Percentiles rank a stretch among this genome's conserved stretches.
Conservation (phyloP, 2,113 vertebrate species). For the Carettochelys insculpta region DNA sequence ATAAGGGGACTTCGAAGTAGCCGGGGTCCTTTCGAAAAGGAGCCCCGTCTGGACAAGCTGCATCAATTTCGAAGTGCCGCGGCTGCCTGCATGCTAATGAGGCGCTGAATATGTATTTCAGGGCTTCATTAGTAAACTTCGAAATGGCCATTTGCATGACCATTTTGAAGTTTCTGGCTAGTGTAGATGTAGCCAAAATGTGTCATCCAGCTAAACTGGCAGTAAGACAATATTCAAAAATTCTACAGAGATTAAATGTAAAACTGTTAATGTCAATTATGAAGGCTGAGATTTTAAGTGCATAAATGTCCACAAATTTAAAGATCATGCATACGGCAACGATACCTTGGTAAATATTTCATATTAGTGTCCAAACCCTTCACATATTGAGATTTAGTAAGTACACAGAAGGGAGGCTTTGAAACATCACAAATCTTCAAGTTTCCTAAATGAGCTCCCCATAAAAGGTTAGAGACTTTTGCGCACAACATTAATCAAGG, state of each 20-base stretch:
- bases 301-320: not conserved
- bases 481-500: not conserved
- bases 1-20: too few relatives aligned
- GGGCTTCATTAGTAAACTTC: too few relatives aligned
- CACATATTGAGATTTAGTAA: not conserved
- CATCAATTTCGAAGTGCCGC: too few relatives aligned
- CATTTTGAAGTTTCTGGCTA: too few relatives aligned
- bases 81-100: too few relatives aligned
- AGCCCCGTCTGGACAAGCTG: too few relatives aligned
- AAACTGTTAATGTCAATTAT: not conserved
- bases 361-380: not conserved
- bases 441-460: not conserved
- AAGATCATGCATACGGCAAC: not conserved
- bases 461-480: not conserved
- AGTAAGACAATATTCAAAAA: not conserved
- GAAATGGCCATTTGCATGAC: too few relatives aligned
- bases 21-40: too few relatives aligned
- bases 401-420: not conserved
- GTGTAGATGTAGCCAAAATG: too few relatives aligned
- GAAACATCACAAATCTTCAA: not conserved
- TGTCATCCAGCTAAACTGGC: not conserved
- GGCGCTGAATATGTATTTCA: too few relatives aligned
- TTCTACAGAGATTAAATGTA: not conserved
- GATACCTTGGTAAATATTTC: not conserved
- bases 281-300: not conserved